Evolutionary conservation across 2,888 invertebrate species (phyloP), one percentile per base, ranked within the genome.

Genomic region (Nomada hirtipes): DNA sequence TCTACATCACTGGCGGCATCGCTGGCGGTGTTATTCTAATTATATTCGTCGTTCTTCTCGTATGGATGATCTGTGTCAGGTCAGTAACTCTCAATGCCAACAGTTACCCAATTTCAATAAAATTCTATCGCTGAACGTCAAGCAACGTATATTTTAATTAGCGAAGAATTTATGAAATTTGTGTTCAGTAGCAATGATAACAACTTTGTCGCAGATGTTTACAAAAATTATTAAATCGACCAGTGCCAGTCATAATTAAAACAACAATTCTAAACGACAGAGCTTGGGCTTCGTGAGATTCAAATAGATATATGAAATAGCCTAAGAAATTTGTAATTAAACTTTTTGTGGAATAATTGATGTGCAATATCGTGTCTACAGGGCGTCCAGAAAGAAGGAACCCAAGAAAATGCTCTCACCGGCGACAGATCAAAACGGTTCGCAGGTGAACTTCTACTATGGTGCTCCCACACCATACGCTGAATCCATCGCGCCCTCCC

Each of bases 31-130:
- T 98, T 81, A 97, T 98, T 89, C 96, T 98, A 91, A 97, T 98
- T 88, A 98, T 98, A 91, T 96, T 98, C 94, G 96, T 98, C 90
- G 98, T 98, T 52, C 95, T 98, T 85, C 96, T 98, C 73, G 98
- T 98, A 89, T 98, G 98, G 98, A 98, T 98, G 98, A 98, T 98
- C 92, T 98, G 98, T 93, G 98, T 98, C 79, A 97, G 97, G 96
- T 97, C 93, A 83, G 89, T 87, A 7, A 2, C 57, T 4, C 4
- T 7, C 36, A 36, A 7, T 7, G 0, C 7, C 36, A 36, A 36
- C 36, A 7, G 36, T 36, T 36, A 36, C 36, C 1, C 0, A 4
- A 4, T 36, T 36, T 36, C 36, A 7, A 36, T 36, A 0, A 36
- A 36, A 36, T 36, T 36, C 36, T 36, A 7, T 36, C 36, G 36